Evolutionary conservation across 2,888 invertebrate genomes (phyloP).

Genomic region (Listrodromus nycthemerus): DNA sequence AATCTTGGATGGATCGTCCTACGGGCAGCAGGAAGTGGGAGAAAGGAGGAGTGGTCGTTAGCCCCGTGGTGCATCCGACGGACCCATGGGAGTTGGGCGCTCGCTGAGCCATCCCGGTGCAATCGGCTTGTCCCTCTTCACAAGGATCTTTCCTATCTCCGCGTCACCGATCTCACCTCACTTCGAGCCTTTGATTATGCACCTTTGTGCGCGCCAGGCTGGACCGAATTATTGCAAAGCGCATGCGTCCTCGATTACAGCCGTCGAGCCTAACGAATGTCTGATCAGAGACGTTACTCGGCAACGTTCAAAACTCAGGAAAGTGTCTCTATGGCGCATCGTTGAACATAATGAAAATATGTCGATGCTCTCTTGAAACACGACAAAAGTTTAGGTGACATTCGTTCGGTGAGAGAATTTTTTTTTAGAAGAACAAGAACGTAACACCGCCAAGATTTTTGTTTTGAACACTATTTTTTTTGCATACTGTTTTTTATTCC

Average conservation of each 20-base stretch:
- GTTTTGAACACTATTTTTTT: conserved; percentile 10
- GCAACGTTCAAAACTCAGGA: background rate
- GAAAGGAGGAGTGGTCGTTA: conserved; percentile 16
- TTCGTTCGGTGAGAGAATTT: background rate
- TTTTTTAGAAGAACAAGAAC: conserved; percentile 6
- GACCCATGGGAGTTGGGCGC: conserved; percentile 13
- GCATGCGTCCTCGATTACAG: background rate
- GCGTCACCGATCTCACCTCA: background rate
- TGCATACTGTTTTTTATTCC: background rate
- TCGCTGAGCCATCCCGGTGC: conserved; percentile 4
- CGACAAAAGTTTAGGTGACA: background rate
- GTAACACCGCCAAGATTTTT: conserved; percentile 20
- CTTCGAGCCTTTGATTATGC: background rate
- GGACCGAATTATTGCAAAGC: background rate
- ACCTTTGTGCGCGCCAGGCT: background rate
- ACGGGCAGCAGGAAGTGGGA: conserved; percentile 41
- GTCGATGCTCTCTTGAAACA: background rate
- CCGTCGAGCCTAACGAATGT: background rate
- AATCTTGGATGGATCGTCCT: conserved; percentile 75
- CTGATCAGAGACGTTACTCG: background rate
- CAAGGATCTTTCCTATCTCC: conserved; percentile 8
- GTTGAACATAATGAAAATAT: background rate
- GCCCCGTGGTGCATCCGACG: conserved; percentile 5
- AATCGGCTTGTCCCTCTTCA: conserved; percentile 5
- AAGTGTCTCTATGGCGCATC: background rate